Evolutionary conservation across 2,888 invertebrate genomes (phyloP), one percentile per base, ranked within the genome.

Genomic region (Diarsia rubi): DNA sequence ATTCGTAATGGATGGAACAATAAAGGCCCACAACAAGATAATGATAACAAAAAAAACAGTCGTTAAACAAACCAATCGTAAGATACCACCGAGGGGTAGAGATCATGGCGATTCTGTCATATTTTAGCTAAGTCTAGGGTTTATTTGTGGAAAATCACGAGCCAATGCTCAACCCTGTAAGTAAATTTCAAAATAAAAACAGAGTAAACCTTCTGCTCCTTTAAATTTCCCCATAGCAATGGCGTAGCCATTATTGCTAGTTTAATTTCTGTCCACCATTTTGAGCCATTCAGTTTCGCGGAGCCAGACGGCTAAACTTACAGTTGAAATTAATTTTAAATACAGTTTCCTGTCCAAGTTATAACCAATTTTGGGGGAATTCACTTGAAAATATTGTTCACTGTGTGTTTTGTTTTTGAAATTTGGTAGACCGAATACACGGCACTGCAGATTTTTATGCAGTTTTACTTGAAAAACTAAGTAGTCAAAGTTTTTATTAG

Each of bases 181-280:
- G 11, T 11, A 3, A 52, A 24, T 12, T 24, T 54, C 24, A 57
- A 57, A 60, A 21, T 1, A 60, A 16, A 1, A 21, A 37, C 6
- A 47, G 12, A 63, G 19, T 70, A 49, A 54, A 47, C 37, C 82
- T 76, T 83, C 80, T 82, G 69, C 16, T 5, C 0, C 0, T 27
- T 66, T 4, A 21, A 24, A 16, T 45, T 65, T 31, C 8, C 44
- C n/a, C 63, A 71, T 78, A 69, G 76, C 68, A 62, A 60, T 73
- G 63, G 69, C 67, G 79, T 78, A 75, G 79, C 68, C 75, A 82
- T 85, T 82, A 85, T 84, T 81, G 73, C 84, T 81, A 84, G 81
- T 75, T 86, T 84, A 74, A 83, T 83, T 83, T 70, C 75, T 79
- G 78, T 81, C 80, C 75, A 83, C 77, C 78, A 82, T 82, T 86